phyloP scores from a whole-genome alignment of 2,113 vertebrate genomes.

The Zingel zingel region DNA sequence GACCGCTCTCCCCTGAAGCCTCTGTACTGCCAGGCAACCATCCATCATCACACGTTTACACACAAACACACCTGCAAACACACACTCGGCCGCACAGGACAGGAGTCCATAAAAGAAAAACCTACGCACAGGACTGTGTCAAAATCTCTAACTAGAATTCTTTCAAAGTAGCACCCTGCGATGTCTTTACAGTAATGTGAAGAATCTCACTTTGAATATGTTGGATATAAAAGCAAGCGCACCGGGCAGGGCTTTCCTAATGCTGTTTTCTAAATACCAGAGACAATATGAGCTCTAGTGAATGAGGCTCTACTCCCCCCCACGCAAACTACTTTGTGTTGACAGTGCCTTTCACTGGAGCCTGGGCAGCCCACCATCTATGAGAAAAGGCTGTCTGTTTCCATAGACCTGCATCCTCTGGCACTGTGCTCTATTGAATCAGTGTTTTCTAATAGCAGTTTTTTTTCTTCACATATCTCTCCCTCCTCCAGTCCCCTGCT shows the following conservation, averaged over 20 bases:
- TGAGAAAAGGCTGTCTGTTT: conserved; percentile 63
- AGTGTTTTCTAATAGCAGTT: conserved; percentile 43
- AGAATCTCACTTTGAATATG: conserved; percentile 27
- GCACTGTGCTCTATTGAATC: conserved; percentile 54
- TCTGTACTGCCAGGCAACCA: conserved; percentile 64
- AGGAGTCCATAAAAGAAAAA: conserved; percentile 45
- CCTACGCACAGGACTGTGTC: conserved; percentile 63
- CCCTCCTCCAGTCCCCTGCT: conserved; percentile 20
- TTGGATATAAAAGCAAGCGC: conserved; percentile 47
- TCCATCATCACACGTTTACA: conserved; percentile 60
- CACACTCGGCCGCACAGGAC: conserved; percentile 36
- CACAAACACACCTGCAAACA: conserved; percentile 49
- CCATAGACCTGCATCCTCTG: conserved; percentile 66
- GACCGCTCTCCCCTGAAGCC: conserved; percentile 60
- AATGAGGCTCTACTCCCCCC: conserved; percentile 49
- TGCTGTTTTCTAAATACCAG: conserved; percentile 63
- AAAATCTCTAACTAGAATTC: conserved; percentile 51
- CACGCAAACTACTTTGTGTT: conserved; percentile 68
- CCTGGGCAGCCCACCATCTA: conserved; percentile 63
- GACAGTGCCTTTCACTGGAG: conserved; percentile 61
- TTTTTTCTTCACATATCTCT: conserved; percentile 11
- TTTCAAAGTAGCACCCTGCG: conserved; percentile 41
- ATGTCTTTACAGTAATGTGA: conserved; percentile 44
- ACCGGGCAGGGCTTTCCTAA: conserved; percentile 62
- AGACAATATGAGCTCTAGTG: conserved; percentile 64